phyloP scores from a whole-genome alignment of 2,888 invertebrate species.

The Ornithoptera alexandrae region DNA sequence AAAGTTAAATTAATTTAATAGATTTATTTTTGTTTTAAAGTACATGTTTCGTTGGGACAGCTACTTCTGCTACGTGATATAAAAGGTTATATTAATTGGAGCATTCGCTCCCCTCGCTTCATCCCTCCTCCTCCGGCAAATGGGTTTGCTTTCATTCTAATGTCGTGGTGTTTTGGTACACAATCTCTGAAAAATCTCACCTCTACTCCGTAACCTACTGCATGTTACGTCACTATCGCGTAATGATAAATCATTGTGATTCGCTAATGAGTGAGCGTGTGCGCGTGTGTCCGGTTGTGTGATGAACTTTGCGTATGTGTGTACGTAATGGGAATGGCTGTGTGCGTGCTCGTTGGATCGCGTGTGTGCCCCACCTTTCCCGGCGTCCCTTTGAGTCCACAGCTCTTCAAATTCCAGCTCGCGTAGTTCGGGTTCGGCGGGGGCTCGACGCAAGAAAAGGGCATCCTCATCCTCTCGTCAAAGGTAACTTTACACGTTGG shows the following conservation, averaged over 20 bases:
- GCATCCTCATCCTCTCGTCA: conserved; percentile 72
- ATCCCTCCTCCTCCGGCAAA: conserved; percentile 53
- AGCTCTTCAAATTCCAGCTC: conserved; percentile 81
- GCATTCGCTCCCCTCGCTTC: conserved; percentile 47
- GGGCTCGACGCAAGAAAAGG: conserved; percentile 65
- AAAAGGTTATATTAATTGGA: conserved; percentile 20
- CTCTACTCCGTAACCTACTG: conserved; percentile 52
- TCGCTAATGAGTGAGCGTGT: conserved; percentile 41
- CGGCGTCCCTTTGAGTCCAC: conserved; percentile 65
- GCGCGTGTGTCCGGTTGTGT: conserved; percentile 1
- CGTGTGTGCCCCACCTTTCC: conserved; percentile 42
- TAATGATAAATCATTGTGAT: conserved; percentile 43
- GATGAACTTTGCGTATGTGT: conserved; percentile 6
- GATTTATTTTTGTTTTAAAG: not conserved
- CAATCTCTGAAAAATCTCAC: conserved; percentile 52
- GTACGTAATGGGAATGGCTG: not conserved
- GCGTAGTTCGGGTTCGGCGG: conserved; percentile 70
- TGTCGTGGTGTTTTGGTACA: conserved; percentile 65
- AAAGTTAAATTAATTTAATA: not conserved
- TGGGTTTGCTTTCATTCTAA: conserved; percentile 70
- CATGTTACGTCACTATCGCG: conserved; percentile 49
- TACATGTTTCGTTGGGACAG: not conserved
- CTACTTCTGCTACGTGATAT: not conserved
- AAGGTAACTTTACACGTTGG: conserved; percentile 49
- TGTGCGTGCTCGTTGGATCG: conserved; percentile 32